Conservation (phyloP, 2,888 invertebrate genomes). For the Minunthozetes semirufus region DNA sequence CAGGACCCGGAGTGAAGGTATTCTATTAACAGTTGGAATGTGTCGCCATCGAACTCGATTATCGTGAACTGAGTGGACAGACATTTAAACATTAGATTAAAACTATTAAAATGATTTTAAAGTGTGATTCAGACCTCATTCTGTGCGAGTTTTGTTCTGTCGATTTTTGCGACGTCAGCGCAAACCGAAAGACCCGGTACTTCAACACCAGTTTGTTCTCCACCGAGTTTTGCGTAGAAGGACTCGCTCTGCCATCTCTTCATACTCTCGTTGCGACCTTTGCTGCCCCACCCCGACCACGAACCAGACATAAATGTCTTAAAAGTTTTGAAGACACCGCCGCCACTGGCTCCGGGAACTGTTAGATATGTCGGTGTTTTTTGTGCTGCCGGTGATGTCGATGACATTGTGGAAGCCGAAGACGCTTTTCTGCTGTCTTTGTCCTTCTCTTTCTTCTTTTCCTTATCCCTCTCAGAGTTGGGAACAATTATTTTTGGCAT, state of each 20-base stretch:
- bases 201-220: slow-evolving; percentile 52
- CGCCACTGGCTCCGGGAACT: slow-evolving; percentile 37
- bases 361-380: slow-evolving; percentile 39
- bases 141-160: slow-evolving; percentile 80
- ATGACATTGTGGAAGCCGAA: slow-evolving; percentile 25
- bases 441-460: slow-evolving; percentile 35
- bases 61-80: slow-evolving; percentile 66
- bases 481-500: slow-evolving; percentile 38
- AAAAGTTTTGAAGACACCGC: slow-evolving; percentile 39
- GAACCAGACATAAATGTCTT: slow-evolving; percentile 42
- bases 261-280: slow-evolving; percentile 41
- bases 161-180: slow-evolving; percentile 88
- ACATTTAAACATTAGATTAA: too few species aligned
- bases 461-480: slow-evolving; percentile 29
- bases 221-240: slow-evolving; percentile 43
- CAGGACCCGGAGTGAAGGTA: slow-evolving; percentile 89
- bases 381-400: slow-evolving; percentile 12
- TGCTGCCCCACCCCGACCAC: slow-evolving; percentile 44
- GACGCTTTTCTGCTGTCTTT: slow-evolving; percentile 33
- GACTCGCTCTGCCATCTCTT: slow-evolving; percentile 45
- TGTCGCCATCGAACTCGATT: slow-evolving; percentile 89
- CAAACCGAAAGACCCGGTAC: slow-evolving; percentile 72
- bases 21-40: slow-evolving; percentile 79
- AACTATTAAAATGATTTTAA: background rate
- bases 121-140: slow-evolving; percentile 60